Percentiles rank a stretch among this genome's conserved stretches.
phyloP scores from a whole-genome alignment of 2,888 invertebrate genomes.

The Caenorhabditis wallacei region DNA sequence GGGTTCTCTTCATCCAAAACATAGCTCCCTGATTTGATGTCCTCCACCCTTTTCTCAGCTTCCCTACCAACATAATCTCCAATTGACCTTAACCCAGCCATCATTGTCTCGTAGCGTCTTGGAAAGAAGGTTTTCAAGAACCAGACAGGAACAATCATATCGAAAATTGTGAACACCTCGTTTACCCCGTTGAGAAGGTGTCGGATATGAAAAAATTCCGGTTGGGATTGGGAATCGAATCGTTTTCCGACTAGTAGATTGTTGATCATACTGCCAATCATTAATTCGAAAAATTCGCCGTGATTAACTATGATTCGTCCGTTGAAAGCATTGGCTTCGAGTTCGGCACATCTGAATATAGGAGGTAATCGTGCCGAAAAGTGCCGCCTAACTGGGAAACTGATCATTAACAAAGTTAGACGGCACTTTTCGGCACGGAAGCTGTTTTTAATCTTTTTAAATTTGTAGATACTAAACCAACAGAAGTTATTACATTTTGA shows the following conservation, averaged over 20 bases:
- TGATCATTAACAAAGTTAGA: no score
- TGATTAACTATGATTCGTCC: conserved; percentile 21
- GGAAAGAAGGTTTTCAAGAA: conserved; percentile 34
- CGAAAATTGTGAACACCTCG: conserved; percentile 34
- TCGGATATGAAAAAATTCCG: conserved; percentile 32
- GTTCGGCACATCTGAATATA: conserved; percentile 37
- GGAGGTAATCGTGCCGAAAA: no score
- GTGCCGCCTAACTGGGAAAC: no score
- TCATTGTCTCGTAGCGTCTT: conserved; percentile 5
- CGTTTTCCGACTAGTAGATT: conserved; percentile 47
- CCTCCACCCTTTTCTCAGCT: no score
- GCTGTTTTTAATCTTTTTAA: no score
- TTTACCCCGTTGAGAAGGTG: neutral
- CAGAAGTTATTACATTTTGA: no score
- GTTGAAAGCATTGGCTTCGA: conserved; percentile 25
- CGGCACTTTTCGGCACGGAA: no score
- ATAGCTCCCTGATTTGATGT: conserved; percentile 5
- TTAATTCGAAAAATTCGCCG: conserved; percentile 46
- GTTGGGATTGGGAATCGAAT: conserved; percentile 34
- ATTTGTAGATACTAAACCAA: no score
- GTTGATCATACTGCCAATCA: conserved; percentile 60
- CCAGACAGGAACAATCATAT: conserved; percentile 40
- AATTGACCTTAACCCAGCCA: neutral
- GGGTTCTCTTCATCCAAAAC: conserved; percentile 44
- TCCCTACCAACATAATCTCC: no score